A percentile compares a stretch with the other conserved stretches of the same genome.
These are phyloP conservation scores for Belgica antarctica DNA, from an alignment of 2,888 invertebrate genomes.

Conservation along the genomic window DNA sequence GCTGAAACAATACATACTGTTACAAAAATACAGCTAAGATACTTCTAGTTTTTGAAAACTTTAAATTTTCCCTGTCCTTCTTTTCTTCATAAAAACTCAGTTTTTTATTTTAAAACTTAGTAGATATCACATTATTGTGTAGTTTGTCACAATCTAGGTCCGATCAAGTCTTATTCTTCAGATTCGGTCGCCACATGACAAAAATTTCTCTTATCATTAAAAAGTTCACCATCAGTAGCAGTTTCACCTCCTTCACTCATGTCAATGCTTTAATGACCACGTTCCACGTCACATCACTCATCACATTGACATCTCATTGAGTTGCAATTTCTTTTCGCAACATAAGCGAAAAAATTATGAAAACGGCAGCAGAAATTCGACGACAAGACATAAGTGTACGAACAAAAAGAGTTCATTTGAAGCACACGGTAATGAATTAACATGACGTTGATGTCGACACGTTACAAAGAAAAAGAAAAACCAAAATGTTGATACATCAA, in stretches of 20 bases:
- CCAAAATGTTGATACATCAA: slow-evolving; percentile 7
- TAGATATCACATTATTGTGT: too few species aligned
- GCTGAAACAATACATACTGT: too few species aligned
- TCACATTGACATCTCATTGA: slow-evolving; percentile 25
- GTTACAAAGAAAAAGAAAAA: too few species aligned
- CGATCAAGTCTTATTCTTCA: too few species aligned
- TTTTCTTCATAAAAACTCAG: too few species aligned
- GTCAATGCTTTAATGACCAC: slow-evolving; percentile 1
- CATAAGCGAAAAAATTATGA: not conserved
- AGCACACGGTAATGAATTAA: not conserved
- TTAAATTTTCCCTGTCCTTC: too few species aligned
- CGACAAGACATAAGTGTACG: not conserved
- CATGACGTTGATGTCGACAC: slow-evolving; percentile 21
- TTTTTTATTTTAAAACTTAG: too few species aligned
- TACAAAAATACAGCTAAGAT: too few species aligned
- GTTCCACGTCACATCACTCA: not conserved
- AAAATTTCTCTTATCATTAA: slow-evolving; percentile 3
- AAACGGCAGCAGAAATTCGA: not conserved
- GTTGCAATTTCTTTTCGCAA: slow-evolving; percentile 10
- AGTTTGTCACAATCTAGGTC: too few species aligned
- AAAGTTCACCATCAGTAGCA: slow-evolving; percentile 7
- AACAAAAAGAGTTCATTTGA: slow-evolving; percentile 8
- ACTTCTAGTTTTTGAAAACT: too few species aligned
- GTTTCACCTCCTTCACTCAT: not conserved
- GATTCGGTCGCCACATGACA: too few species aligned